These are phyloP conservation scores for Melanotaenia parkinsoni DNA, from an alignment of 2,797 vertebrate genomes.

Conservation along the genomic window DNA sequence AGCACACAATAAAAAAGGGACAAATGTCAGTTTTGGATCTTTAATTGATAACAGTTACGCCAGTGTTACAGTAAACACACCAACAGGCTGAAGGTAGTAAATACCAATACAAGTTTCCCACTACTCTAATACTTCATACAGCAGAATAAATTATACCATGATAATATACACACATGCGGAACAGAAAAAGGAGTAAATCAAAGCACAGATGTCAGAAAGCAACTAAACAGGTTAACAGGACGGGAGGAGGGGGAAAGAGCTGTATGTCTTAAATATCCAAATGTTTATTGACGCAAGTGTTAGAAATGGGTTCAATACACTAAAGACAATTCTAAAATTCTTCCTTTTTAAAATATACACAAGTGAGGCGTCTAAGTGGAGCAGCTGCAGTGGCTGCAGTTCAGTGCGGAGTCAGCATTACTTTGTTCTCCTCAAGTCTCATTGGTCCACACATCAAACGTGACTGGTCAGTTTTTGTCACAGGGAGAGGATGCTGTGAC, in stretches of 20 bases:
- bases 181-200: constrained; percentile 82
- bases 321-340: constrained; percentile 80
- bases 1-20: constrained; percentile 14
- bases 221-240: constrained; percentile 77
- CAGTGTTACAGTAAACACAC: constrained; percentile 99
- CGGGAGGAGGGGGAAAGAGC: constrained; percentile 46
- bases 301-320: constrained; percentile 82
- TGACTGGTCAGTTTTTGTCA: constrained; percentile 49
- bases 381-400: constrained; percentile 58
- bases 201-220: constrained; percentile 83
- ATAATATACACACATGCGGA: constrained; percentile 92
- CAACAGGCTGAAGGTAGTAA: constrained; percentile 99
- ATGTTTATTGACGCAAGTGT: constrained; percentile 80
- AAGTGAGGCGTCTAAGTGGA: constrained; percentile 67
- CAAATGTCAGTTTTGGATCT: constrained; percentile 81
- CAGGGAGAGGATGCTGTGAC: constrained; percentile 40
- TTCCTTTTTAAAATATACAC: constrained; percentile 82
- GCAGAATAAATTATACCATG: constrained; percentile 99
- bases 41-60: constrained; percentile 99
- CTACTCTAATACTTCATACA: constrained; percentile 99
- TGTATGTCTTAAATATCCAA: constrained; percentile 83
- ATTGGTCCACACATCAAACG: constrained; percentile 68
- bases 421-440: constrained; percentile 61
- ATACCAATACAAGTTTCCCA: constrained; percentile 97
- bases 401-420: constrained; percentile 66